Evolutionary conservation across 2,888 invertebrate genomes (phyloP).

Genomic region (Mactromeris polynyma): DNA sequence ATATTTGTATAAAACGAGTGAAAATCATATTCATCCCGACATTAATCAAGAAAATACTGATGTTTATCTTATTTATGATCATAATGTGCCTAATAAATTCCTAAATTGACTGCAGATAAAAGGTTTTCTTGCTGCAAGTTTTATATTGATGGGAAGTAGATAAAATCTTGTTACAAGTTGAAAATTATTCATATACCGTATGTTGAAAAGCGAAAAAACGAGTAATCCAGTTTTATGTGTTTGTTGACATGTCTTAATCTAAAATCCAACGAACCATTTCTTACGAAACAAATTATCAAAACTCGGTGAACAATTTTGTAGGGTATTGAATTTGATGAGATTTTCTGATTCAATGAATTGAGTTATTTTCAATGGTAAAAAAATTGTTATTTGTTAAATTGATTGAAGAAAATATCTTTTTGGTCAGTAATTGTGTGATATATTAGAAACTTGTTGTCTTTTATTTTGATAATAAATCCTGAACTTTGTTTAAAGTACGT

Average conservation of each 20-base stretch:
- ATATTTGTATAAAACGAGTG: background rate
- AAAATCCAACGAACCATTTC: background rate
- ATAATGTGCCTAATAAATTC: background rate
- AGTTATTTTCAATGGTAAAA: no score
- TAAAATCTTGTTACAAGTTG: constrained; percentile 15
- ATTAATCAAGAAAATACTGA: background rate
- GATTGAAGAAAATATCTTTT: no score
- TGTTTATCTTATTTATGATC: background rate
- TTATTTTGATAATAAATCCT: no score
- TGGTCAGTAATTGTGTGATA: no score
- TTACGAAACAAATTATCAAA: background rate
- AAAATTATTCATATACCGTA: background rate
- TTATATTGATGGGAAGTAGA: background rate
- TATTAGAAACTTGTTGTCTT: no score
- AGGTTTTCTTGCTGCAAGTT: background rate
- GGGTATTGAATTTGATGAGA: no score
- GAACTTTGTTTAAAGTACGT: no score
- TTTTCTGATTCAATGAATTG: no score
- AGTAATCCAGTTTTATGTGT: background rate
- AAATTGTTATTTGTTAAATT: no score
- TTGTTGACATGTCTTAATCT: constrained; percentile 2
- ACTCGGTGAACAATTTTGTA: background rate
- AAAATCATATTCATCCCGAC: background rate
- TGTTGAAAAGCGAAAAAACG: background rate
- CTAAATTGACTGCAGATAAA: background rate